These are phyloP conservation scores for Indicator indicator DNA, from an alignment of 2,113 vertebrate species.

Conservation along the genomic window DNA sequence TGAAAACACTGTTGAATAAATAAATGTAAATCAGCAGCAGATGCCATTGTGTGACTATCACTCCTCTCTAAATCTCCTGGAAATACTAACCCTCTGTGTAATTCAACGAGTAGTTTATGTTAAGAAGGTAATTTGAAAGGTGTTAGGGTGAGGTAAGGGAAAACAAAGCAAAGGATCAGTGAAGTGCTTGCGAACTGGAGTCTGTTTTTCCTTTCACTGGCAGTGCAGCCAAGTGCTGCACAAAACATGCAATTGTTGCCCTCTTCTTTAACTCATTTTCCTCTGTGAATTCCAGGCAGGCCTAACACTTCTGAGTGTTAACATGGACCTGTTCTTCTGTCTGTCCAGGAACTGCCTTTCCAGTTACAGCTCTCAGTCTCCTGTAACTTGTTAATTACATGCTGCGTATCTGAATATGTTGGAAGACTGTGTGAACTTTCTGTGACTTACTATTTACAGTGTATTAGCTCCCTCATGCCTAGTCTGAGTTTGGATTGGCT, in stretches of 20 bases:
- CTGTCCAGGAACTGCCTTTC: background rate
- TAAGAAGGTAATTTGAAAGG: constrained; percentile 47
- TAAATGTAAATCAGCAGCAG: constrained; percentile 38
- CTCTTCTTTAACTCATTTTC: background rate
- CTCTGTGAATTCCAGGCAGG: constrained; percentile 1
- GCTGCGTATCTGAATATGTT: background rate
- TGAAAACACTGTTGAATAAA: constrained; percentile 37
- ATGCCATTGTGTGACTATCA: constrained; percentile 19
- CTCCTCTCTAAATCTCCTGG: background rate
- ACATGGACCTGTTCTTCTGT: background rate
- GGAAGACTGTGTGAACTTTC: background rate
- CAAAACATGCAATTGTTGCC: background rate
- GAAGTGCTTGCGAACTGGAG: background rate
- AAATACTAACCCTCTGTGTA: background rate
- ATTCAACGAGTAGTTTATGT: background rate
- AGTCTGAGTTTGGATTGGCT: background rate
- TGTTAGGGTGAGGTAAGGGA: constrained; percentile 48
- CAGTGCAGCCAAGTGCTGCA: background rate
- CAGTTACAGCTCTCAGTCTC: background rate
- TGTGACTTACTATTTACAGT: background rate
- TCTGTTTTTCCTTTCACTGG: constrained; percentile 32
- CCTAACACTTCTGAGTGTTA: background rate
- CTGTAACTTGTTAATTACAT: background rate
- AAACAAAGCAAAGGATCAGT: constrained; percentile 28
- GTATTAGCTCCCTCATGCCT: background rate